Evolutionary conservation across 2,797 vertebrate genomes (phyloP), one percentile per base, ranked within the genome.

Genomic region (Sebastiscus tertius): DNA sequence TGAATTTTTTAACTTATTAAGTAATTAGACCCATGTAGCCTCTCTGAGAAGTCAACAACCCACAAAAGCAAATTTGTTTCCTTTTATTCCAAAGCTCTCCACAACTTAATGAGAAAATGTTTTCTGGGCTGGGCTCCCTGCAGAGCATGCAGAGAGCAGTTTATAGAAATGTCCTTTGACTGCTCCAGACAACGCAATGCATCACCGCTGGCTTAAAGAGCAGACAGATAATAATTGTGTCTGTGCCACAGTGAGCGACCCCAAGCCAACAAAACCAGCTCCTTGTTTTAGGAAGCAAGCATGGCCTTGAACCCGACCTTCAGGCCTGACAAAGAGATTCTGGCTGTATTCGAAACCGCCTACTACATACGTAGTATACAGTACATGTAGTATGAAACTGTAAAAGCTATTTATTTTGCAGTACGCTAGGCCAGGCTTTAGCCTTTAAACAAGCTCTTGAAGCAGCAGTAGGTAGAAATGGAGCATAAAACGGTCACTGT

Each of bases 161-260:
- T 81, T 72, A 81, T 71, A 76, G 82, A 85, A 75, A 80, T 78
- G 78, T 84, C 85, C 80, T 87, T 81, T 86, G 79, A 73, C 64
- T 73, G 58, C 39, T 52, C 27, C 27, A 49, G 36, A 72, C 70
- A 52, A 61, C 20, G 10, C 70, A 2, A 34, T 33, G 59, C 71
- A 34, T 72, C 59, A 49, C 13, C 13, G 4, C 36, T 14, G 59
- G 58, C 13, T 49, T 24, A 20, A 16, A 62, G 26, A 34, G 33
- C 42, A 72, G 73, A 46, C 76, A 80, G 81, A 69, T 81, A 49
- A 20, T 86, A 85, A 87, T 85, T 86, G 81, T 81, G 77, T 86
- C 80, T 87, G 60, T 75, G 76, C 71, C 72, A 73, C 74, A 79
- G 67, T 20, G 72, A 85, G 64, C 46, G 66, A 87, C 33, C 73